Evolutionary conservation across 1,140 invertebrate species (phyloP).

Genomic region (Drosophila albomicans): DNA sequence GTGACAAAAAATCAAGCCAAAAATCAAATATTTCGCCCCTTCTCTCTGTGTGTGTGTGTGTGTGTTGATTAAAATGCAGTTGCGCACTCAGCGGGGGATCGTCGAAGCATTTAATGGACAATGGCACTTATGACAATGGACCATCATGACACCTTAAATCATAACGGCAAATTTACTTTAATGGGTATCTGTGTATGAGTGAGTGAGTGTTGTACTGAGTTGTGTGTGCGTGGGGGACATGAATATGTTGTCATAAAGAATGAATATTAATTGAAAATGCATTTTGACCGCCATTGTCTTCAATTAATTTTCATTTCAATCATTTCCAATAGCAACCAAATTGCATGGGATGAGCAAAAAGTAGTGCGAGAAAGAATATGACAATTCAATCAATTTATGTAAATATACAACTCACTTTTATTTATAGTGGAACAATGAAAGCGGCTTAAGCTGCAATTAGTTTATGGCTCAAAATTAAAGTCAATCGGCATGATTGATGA

Average conservation of each 20-base stretch:
- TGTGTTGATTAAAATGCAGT: slow-evolving; percentile 50
- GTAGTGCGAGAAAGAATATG: background rate
- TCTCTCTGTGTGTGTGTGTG: background rate
- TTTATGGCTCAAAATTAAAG: background rate
- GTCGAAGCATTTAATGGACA: slow-evolving; percentile 65
- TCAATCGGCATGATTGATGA: background rate
- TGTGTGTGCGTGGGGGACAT: slow-evolving; percentile 34
- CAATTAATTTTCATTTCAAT: slow-evolving; percentile 78
- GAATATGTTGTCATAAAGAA: slow-evolving; percentile 58
- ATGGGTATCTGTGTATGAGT: slow-evolving; percentile 18
- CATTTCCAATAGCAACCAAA: slow-evolving; percentile 59
- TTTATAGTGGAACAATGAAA: background rate
- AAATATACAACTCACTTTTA: background rate
- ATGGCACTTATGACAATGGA: slow-evolving; percentile 67
- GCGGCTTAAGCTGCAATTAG: background rate
- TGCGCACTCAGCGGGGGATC: slow-evolving; percentile 2
- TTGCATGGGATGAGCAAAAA: slow-evolving; percentile 22
- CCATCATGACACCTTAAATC: slow-evolving; percentile 78
- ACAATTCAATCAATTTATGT: slow-evolving; percentile 4
- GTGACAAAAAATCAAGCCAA: slow-evolving; percentile 26
- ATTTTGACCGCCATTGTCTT: slow-evolving; percentile 76
- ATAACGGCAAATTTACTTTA: slow-evolving; percentile 64
- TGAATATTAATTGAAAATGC: slow-evolving; percentile 80
- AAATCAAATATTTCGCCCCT: slow-evolving; percentile 29
- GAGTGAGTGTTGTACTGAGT: slow-evolving; percentile 18